Conservation (phyloP, 2,888 invertebrate genomes). For the Orthosia gothica region DNA sequence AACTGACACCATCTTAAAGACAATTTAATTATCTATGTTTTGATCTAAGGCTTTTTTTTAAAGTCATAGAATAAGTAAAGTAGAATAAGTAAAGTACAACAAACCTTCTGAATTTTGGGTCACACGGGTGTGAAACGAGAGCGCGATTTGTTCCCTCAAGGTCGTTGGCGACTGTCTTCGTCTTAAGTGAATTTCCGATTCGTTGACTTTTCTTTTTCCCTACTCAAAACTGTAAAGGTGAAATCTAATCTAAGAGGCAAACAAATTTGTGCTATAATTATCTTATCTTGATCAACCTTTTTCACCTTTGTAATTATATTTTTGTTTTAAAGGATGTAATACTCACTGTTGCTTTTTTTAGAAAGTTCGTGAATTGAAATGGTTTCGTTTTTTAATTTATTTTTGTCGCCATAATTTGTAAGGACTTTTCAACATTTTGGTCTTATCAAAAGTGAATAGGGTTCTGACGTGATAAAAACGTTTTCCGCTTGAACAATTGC, state of each 20-base stretch:
- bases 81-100: too few species aligned
- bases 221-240: neutral
- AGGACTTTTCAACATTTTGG: constrained; percentile 6
- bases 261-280: neutral
- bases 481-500: constrained; percentile 21
- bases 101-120: too few species aligned
- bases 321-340: neutral
- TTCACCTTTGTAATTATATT: neutral
- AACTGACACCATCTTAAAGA: too few species aligned
- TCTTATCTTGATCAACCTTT: constrained; percentile 32
- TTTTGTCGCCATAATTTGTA: constrained; percentile 23
- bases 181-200: neutral
- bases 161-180: too few species aligned
- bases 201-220: constrained; percentile 5
- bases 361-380: constrained; percentile 3
- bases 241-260: neutral
- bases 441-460: neutral
- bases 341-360: neutral
- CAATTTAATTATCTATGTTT: too few species aligned
- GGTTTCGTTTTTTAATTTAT: constrained; percentile 19
- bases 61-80: too few species aligned
- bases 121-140: too few species aligned
- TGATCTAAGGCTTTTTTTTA: too few species aligned
- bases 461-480: neutral
- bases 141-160: too few species aligned